Base-by-base conservation (phyloP, 2,888 invertebrate species). In the Mesorhabditis spiculigera region DNA sequence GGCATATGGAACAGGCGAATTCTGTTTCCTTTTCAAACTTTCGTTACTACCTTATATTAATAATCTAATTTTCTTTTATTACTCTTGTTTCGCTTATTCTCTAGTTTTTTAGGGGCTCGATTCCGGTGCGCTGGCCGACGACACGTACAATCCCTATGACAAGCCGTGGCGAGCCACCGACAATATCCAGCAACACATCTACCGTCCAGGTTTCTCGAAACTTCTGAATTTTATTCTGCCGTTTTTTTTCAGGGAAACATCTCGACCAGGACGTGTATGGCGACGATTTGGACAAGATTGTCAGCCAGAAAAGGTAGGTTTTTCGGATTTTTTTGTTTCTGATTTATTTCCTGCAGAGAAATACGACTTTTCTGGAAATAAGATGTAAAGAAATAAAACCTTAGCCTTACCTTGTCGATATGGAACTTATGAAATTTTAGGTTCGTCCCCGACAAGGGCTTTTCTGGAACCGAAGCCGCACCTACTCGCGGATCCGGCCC, bases 401-500 rank as follows among this genome's bases (percentile, higher is more conserved):
- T 28, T 28, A 28, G 28, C 28, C 28, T 28, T 28, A 28, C 28
- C 28, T 28, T 28, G 28, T 3, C 28, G 28, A 28, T 28, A 28
- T 28, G 28, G 3, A 28, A 28, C 28, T 28, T 28, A 28, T 28
- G 28, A 28, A 28, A 28, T 28, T 28, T 28, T 28, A 28, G 28
- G 80, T 98, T 98, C 89, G 95, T 97, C 41, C 95, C 97, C 0
- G 96, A 97, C 87, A 95, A 95, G 85, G 95, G 94, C 85, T 97
- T 98, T 84, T 92, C 93, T 5, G 97, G 97, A 1, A 93, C 94
- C 0, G 80, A 80, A 10, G 75, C 72, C 16, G 76, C 75, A 28
- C 28, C 28, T 28, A 87, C 90, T 0, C 90, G 95, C n/a, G 90
- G 91, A 8, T 68, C 78, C 5, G 95, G 95, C 0, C 97, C 98